Evolutionary conservation across 1,140 invertebrate species (phyloP).

Genomic region (Octopus bimaculoides): DNA sequence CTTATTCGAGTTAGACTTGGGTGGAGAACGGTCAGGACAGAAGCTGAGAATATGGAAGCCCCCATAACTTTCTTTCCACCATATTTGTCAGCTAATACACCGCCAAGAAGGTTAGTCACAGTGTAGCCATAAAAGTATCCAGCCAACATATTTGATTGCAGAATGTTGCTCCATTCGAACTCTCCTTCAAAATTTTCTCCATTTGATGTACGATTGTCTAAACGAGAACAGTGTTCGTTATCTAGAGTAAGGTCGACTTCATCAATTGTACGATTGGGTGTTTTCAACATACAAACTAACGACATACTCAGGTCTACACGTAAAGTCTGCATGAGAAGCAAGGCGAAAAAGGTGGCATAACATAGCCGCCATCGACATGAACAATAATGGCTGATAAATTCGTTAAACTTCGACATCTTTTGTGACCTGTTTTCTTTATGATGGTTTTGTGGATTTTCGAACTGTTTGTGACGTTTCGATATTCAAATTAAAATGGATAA

Average conservation of each 20-base stretch:
- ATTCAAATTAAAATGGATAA: no score
- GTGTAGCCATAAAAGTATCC: slow-evolving; percentile 82
- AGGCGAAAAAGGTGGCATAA: no score
- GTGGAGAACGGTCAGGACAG: not conserved
- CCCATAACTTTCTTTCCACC: slow-evolving; percentile 38
- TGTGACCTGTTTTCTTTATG: no score
- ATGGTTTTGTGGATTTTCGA: no score
- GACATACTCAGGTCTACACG: slow-evolving; percentile 62
- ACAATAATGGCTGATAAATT: no score
- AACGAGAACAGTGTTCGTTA: not conserved
- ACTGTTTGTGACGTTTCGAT: no score
- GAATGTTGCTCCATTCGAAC: slow-evolving; percentile 77
- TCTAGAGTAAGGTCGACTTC: not conserved
- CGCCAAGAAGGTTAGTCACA: slow-evolving; percentile 74
- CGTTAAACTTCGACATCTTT: no score
- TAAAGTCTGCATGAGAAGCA: not conserved
- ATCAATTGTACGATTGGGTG: not conserved
- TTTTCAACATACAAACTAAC: slow-evolving; percentile 75
- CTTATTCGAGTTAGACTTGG: slow-evolving; percentile 7
- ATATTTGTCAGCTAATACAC: slow-evolving; percentile 66
- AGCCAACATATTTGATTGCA: slow-evolving; percentile 76
- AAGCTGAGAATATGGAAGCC: slow-evolving; percentile 15
- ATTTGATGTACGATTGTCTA: not conserved
- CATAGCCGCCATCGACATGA: no score
- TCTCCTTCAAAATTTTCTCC: slow-evolving; percentile 55